Evolutionary conservation across 2,888 invertebrate species (phyloP), one percentile per base, ranked within the genome.

Genomic region (Drosophila setosimentum): DNA sequence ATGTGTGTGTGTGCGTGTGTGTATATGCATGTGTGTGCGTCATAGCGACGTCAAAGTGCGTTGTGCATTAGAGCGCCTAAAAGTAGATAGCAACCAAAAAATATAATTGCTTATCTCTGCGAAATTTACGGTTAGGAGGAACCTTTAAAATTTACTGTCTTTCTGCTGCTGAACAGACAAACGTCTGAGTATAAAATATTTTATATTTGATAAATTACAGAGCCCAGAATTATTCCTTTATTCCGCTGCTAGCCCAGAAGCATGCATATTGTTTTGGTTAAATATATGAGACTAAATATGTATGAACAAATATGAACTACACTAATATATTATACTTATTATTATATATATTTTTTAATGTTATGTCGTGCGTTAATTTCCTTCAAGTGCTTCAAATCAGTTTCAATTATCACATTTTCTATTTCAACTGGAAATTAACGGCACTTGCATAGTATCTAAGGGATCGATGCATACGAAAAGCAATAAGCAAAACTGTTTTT

Each of bases 31-130:
- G 40, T 69, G 49, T 59, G 69, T 68, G 71, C 78, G 80, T 82
- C 82, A 78, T 63, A 68, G 27, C 67, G 42, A 66, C 69, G 48
- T 60, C 63, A 78, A 80, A 68, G 53, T 51, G 58, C 42, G 77
- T 60, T 81, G 84, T 72, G 89, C 68, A 86, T 67, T 76, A 76
- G 69, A 71, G 64, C 68, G 74, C 74, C 79, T 68, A 75, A 80
- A 78, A 75, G 82, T 61, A 70, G 82, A 80, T 51, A 67, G 67
- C 51, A 11, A 45, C n/a, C 59, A 32, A 51, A 32, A 49, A 54
- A 51, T 11, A 50, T 13, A 55, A 45, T 76, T 63, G 62, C 72
- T 72, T 69, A 71, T 66, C 45, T 55, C 62, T 73, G 73, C 55
- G 42, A 54, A 62, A 51, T 74, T 68, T 58, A 63, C 45, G 60